Evolutionary conservation across 1,140 invertebrate species (phyloP).

Genomic region (Ditylenchus dipsaci): DNA sequence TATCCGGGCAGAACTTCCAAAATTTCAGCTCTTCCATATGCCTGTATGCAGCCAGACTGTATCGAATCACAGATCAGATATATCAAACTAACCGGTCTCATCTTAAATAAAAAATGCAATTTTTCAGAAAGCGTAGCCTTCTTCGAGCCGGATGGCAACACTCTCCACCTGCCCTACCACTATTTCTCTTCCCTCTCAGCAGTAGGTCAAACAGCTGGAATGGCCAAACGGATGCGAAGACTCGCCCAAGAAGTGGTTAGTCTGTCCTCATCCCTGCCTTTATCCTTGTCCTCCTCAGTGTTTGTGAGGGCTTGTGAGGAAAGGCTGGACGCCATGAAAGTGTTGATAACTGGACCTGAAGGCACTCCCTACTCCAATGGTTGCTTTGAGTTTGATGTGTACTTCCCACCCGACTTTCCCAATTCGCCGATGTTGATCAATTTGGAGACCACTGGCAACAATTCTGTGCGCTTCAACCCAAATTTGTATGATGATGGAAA

Average conservation of each 20-base stretch:
- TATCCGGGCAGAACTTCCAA: no score
- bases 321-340: conserved; percentile 86
- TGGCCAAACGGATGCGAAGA: conserved; percentile 78
- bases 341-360: conserved; percentile 73
- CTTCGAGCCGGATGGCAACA: not conserved
- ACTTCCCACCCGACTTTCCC: conserved; percentile 62
- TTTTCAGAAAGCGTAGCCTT: not conserved
- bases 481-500: conserved; percentile 71
- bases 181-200: conserved; percentile 71
- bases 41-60: conserved; percentile 12
- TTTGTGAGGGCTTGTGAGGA: conserved; percentile 91
- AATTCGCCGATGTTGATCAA: conserved; percentile 72
- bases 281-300: conserved; percentile 85
- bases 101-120: no score
- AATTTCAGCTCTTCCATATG: no score
- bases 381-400: conserved; percentile 64
- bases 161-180: conserved; percentile 71
- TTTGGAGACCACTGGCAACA: conserved; percentile 84
- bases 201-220: conserved; percentile 73
- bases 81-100: no score
- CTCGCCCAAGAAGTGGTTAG: conserved; percentile 92
- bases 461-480: conserved; percentile 88
- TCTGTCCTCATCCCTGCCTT: conserved; percentile 79
- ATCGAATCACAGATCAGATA: not conserved
- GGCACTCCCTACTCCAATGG: conserved; percentile 63